Percentiles rank a stretch among this genome's conserved stretches.
Evolutionary conservation across 2,113 vertebrate genomes (phyloP).

Genomic region (Otocyon megalotis): DNA sequence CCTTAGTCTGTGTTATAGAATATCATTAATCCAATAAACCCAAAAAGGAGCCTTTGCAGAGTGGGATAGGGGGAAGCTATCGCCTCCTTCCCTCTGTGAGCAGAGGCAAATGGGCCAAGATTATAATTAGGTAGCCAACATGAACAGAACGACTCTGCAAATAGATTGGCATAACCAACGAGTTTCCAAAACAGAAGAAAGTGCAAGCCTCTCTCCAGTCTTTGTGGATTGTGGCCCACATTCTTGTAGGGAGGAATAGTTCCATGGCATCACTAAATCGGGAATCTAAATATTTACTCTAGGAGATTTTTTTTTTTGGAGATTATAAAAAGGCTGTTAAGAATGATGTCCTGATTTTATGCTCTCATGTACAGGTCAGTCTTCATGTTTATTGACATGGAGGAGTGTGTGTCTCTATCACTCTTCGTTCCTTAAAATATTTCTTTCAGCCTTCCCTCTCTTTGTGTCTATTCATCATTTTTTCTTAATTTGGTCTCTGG

Average conservation of each 20-base stretch:
- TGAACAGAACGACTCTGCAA: not conserved
- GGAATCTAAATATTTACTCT: conserved; percentile 42
- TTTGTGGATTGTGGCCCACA: not conserved
- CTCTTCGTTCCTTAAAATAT: not conserved
- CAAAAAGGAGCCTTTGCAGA: not conserved
- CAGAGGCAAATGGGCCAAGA: not conserved
- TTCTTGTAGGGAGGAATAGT: not conserved
- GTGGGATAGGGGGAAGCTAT: not conserved
- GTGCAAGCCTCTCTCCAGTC: not conserved
- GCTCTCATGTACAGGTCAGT: not conserved
- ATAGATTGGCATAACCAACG: not conserved
- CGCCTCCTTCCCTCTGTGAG: not conserved
- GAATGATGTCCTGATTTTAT: not conserved
- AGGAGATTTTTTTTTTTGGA: not conserved
- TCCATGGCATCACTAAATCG: not conserved
- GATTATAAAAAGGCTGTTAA: not conserved
- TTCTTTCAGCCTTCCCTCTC: not conserved
- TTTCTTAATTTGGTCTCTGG: not conserved
- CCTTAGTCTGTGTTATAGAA: not conserved
- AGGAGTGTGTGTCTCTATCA: not conserved
- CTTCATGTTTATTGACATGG: not conserved
- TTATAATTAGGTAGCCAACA: not conserved
- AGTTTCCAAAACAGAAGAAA: conserved; percentile 25
- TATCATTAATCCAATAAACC: not conserved
- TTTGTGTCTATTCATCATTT: not conserved